phyloP scores from a whole-genome alignment of 2,888 invertebrate genomes.

The Strigamia maritima region DNA sequence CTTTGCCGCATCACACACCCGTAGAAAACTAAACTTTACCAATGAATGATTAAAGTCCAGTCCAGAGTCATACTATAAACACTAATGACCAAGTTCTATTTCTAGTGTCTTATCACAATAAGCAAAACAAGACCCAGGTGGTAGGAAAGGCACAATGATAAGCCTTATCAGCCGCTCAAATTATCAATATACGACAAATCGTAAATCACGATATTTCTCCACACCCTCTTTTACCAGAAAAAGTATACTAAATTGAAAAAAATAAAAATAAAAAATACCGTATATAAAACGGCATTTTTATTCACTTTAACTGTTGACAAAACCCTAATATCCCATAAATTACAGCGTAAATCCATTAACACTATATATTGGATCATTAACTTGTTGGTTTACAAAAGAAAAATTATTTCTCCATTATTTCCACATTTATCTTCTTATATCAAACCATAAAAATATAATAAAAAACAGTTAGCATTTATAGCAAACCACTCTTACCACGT shows the following conservation, averaged over 20 bases:
- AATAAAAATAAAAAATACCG: background rate
- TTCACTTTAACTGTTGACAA: conserved; percentile 18
- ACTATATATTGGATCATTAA: background rate
- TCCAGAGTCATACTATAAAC: background rate
- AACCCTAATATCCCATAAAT: conserved; percentile 21
- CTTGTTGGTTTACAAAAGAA: background rate
- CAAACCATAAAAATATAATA: background rate
- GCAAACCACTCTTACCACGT: background rate
- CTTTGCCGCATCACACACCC: too few species aligned
- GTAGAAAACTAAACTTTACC: background rate
- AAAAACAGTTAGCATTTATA: background rate
- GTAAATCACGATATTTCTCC: conserved; percentile 22
- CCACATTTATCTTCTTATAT: conserved; percentile 2
- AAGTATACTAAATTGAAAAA: background rate
- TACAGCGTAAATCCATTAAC: conserved; percentile 5
- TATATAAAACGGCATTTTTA: background rate
- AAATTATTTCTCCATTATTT: conserved; percentile 16
- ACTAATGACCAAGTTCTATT: background rate
- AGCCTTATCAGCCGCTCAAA: conserved; percentile 27
- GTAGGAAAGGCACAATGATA: conserved; percentile 13
- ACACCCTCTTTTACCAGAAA: background rate
- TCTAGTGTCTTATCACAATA: background rate
- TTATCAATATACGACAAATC: conserved; percentile 14
- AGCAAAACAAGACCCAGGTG: conserved; percentile 22
- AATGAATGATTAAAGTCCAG: background rate